These are phyloP conservation scores for Xiphorhynchus erythropygius DNA, from an alignment of 2,797 vertebrate genomes.

Conservation along the genomic window DNA sequence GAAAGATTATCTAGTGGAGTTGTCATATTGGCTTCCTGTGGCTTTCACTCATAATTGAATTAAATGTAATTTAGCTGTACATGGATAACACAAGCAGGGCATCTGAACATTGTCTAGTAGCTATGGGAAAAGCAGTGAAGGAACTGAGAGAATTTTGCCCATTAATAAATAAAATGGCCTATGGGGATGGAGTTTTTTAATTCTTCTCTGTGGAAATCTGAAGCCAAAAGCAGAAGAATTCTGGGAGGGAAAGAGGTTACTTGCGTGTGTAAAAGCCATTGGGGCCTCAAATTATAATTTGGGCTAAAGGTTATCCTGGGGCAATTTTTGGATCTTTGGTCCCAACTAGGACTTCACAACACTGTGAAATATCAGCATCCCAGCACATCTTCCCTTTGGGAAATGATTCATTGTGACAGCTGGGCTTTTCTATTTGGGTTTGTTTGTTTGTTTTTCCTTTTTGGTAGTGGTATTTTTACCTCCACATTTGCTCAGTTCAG, in stretches of 20 bases:
- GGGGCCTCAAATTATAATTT: neutral
- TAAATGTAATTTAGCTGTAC: neutral
- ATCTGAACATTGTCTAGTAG: neutral
- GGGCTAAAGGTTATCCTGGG: neutral
- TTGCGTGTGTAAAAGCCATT: neutral
- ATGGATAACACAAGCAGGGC: neutral
- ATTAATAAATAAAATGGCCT: neutral
- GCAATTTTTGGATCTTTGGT: neutral
- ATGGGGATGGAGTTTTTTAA: neutral
- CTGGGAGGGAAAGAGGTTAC: neutral
- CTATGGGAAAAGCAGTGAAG: neutral
- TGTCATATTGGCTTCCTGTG: neutral
- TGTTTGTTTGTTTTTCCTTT: neutral
- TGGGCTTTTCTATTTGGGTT: neutral
- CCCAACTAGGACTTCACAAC: neutral
- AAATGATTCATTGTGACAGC: neutral
- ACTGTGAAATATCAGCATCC: neutral
- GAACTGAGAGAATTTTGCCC: neutral
- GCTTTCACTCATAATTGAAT: constrained; percentile 17
- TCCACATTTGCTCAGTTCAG: neutral
- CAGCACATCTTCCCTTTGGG: neutral
- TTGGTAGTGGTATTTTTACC: neutral
- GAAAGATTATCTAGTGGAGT: neutral
- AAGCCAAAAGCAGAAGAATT: neutral
- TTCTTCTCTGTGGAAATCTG: neutral